Base-by-base conservation (phyloP, 1,140 invertebrate species). In the Diabrotica virgifera region DNA sequence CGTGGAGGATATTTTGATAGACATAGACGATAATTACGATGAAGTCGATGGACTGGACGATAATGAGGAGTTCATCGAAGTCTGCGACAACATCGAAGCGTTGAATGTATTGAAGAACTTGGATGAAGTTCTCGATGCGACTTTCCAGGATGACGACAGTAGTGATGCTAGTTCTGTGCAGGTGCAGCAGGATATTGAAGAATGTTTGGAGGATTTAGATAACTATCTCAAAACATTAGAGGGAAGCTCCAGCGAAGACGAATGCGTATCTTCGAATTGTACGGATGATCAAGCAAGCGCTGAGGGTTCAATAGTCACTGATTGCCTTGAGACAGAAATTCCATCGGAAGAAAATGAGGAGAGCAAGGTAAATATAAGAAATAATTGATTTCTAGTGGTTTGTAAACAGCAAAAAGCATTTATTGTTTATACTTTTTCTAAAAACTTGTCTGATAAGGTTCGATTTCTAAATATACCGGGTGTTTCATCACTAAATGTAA, bases 171-270 rank as follows among this genome's bases (percentile, higher is more conserved):
- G 50, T 51, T 66, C 66, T 38, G 65, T 57, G 24, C 35, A 64
- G 9, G 62, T 67, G n/a, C 60, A 68, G 9, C 51, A 66, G 55
- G 69, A 63, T 55, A 72, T 78, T 5, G 74, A 77, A 51, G 72
- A 77, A 10, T 79, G 77, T 65, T 63, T 79, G 37, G 66, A 71
- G 62, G 77, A 79, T 63, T 64, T 79, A 59, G 77, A 79, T 62
- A 74, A 76, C 56, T 79, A 76, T 68, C 64, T 78, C 7, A 66
- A 66, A 53, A 66, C 52, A 8, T 70, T 72, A 36, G 75, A 75
- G 5, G 57, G 12, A 11, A 61, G 63, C 12, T 46, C 54, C 35
- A 63, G 59, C 38, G 69, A 70, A n/a, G 65, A 61, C 54, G 69
- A 63, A 52, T 54, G 40, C 9, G 38, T 35, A 14, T 50, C 59